Evolutionary conservation across 2,113 vertebrate species (phyloP), one percentile per base, ranked within the genome.

Genomic region (Tragulus kanchil): DNA sequence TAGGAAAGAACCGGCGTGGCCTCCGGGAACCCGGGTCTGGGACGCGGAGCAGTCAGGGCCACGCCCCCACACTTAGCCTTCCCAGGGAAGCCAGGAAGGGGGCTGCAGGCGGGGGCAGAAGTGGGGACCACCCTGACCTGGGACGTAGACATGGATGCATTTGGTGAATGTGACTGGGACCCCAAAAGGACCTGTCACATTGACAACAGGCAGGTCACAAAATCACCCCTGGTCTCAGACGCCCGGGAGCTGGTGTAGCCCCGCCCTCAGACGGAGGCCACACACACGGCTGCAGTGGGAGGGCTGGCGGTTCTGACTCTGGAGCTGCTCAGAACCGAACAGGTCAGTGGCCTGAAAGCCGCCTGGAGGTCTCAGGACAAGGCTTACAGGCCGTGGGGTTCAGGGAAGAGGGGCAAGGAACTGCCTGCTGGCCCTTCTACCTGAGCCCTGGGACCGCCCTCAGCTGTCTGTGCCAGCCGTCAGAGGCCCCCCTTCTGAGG

Each of bases 131-230:
- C 26, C 69, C 67, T n/a, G 36, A 85, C 62, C 77, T 48, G n/a
- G 79, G n/a, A 45, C 82, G 16, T 36, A 59, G 81, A 78, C 67
- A 4, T 48, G 25, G 48, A 45, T 21, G 26, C 56, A 25, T 23
- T 31, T 45, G 48, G 58, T 67, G n/a, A 62, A 54, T 42, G 67
- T 65, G 56, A 52, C 36, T 28, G n/a, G 88, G 58, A 52, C 19
- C 42, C 23, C 13, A 16, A 13, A 6, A 50, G 71, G 25, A 79
- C 52, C 15, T 54, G 86, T 59, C 65, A 71, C 54, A 78, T 28
- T 19, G 25, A 28, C 56, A 85, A 83, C 89, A 94, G 58, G 85
- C 21, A n/a, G 5, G 48, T 56, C 69, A 87, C 50, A 85, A 65
- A 94, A 48, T 85, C 65, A n/a, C 23, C 52, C 16, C 62, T 15